A percentile compares a stretch with the other conserved stretches of the same genome.
Evolutionary conservation across 2,113 vertebrate genomes (phyloP).

Genomic region (Bos taurus): DNA sequence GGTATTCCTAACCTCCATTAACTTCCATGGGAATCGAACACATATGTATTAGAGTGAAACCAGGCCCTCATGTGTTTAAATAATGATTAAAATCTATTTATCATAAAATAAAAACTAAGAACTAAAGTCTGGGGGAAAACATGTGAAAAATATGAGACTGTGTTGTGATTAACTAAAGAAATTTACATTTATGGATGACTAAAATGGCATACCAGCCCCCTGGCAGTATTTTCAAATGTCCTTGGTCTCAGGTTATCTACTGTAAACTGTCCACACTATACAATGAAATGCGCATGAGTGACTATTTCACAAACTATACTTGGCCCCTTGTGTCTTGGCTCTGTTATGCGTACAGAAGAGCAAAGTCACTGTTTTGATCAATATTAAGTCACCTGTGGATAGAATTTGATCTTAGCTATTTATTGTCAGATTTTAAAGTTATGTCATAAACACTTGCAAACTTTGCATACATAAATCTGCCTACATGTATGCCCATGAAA

Average conservation of each 20-base stretch:
- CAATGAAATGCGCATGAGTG: constrained; percentile 52
- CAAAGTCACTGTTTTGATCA: neutral
- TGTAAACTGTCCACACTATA: constrained; percentile 22
- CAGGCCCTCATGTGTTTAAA: constrained; percentile 7
- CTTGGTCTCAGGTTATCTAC: constrained; percentile 55
- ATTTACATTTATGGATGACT: neutral
- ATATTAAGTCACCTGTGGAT: constrained; percentile 55
- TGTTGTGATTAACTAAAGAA: constrained; percentile 56
- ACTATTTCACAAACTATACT: neutral
- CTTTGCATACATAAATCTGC: constrained; percentile 61
- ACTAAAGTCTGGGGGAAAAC: constrained; percentile 9
- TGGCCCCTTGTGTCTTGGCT: neutral
- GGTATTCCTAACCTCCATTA: constrained; percentile 60
- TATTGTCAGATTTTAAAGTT: constrained; percentile 53
- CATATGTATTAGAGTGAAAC: constrained; percentile 41
- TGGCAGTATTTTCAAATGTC: constrained; percentile 55
- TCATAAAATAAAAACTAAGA: constrained; percentile 56
- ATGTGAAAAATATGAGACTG: neutral
- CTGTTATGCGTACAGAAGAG: neutral
- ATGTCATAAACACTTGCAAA: constrained; percentile 53
- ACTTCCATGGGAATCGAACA: constrained; percentile 35
- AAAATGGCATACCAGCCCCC: constrained; percentile 13
- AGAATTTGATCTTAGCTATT: constrained; percentile 53
- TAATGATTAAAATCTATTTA: constrained; percentile 41
- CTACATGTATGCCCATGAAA: constrained; percentile 65